Evolutionary conservation across 2,888 invertebrate genomes (phyloP).

Genomic region (Drosophila fungiperda): DNA sequence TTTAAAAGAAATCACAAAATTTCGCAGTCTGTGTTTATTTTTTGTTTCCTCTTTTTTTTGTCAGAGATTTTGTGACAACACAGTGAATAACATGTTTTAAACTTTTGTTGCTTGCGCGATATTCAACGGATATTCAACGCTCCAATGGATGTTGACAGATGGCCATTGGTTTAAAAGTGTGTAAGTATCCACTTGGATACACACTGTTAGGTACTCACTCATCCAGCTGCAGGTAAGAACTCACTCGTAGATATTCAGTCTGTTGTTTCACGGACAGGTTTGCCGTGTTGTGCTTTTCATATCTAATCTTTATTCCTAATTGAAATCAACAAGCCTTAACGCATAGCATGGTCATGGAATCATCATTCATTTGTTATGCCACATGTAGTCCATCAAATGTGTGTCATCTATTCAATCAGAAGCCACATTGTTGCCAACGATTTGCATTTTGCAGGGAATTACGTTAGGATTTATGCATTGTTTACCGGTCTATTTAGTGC

Average conservation of each 20-base stretch:
- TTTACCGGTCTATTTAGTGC: slow-evolving; percentile 45
- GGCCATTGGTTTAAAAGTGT: background rate
- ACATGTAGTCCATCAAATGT: slow-evolving; percentile 17
- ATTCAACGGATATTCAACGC: background rate
- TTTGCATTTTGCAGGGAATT: slow-evolving; percentile 42
- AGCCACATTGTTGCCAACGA: slow-evolving; percentile 46
- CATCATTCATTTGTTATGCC: slow-evolving; percentile 25
- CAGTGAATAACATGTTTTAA: background rate
- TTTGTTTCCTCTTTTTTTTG: background rate
- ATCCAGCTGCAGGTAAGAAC: background rate
- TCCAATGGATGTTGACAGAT: background rate
- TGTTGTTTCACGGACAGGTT: background rate
- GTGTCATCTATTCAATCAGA: slow-evolving; percentile 45
- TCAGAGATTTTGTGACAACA: background rate
- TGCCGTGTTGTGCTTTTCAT: background rate
- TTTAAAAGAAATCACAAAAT: background rate
- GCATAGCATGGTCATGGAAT: background rate
- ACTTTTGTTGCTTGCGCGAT: background rate
- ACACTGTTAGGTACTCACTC: background rate
- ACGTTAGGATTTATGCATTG: slow-evolving; percentile 35
- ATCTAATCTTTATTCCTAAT: background rate
- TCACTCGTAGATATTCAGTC: background rate
- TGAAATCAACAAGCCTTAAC: background rate
- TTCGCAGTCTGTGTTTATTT: background rate
- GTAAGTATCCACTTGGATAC: background rate